Percentiles rank a stretch among this genome's conserved stretches.
Evolutionary conservation across 2,113 vertebrate genomes (phyloP).

Genomic region (Lutjanus erythropterus): DNA sequence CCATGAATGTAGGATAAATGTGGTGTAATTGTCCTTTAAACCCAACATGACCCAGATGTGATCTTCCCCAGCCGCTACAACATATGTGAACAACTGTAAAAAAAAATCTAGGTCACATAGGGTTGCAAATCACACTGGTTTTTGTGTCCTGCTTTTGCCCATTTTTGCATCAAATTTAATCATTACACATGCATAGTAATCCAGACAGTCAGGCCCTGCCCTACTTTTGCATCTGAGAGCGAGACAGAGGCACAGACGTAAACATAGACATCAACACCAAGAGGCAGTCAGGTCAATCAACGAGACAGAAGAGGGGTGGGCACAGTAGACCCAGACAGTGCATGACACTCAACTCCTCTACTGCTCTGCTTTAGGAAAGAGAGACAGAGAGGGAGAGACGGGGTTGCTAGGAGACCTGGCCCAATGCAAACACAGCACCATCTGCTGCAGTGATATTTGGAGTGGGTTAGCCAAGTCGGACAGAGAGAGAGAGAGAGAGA

Average conservation of each 20-base stretch:
- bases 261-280: conserved; percentile 58
- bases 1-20: background rate
- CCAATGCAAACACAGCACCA: conserved; percentile 83
- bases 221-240: conserved; percentile 51
- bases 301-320: conserved; percentile 48
- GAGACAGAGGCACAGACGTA: conserved; percentile 32
- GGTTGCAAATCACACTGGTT: conserved; percentile 38
- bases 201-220: conserved; percentile 61
- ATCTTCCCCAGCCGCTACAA: conserved; percentile 4
- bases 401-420: conserved; percentile 85
- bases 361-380: conserved; percentile 64
- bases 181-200: conserved; percentile 60
- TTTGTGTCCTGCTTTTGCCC: conserved; percentile 46
- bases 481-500: conserved; percentile 35
- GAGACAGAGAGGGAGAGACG: conserved; percentile 56
- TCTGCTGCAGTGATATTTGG: conserved; percentile 82
- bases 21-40: conserved; percentile 26
- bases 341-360: conserved; percentile 74
- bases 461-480: conserved; percentile 65
- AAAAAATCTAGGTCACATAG: conserved; percentile 63
- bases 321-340: conserved; percentile 73
- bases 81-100: conserved; percentile 56
- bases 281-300: conserved; percentile 59
- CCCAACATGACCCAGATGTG: conserved; percentile 47
- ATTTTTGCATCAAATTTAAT: conserved; percentile 57